Evolutionary conservation across 1,140 invertebrate genomes (phyloP), one percentile per base, ranked within the genome.

Genomic region (Pseudomyrmex concolor): DNA sequence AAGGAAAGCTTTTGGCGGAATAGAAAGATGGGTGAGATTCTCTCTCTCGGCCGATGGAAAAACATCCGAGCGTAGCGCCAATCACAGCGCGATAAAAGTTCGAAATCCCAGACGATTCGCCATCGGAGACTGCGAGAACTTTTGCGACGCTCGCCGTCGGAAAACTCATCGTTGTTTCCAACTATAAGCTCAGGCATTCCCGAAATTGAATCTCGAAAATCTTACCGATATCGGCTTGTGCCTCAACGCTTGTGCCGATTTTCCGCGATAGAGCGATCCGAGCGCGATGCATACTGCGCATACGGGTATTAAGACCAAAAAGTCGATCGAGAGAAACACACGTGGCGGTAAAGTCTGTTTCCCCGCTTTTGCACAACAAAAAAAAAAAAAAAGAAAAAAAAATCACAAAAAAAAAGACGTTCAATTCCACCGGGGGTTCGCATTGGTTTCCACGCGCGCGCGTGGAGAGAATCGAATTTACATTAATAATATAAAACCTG

Each of bases 141-240:
- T 88, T 78, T 76, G 34, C 87, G 70, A 82, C 83, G 55, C 71
- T 68, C 67, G 71, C 76, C 64, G 55, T 72, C 54, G 19, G 84
- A 76, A 89, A 89, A 86, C 84, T 88, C 87, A 81, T 88, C 84
- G 74, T 86, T 89, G 87, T 89, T 89, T 89, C 86, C 86, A 89
- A 89, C 86, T 89, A 83, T 89, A 89, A 89, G 87, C 87, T 85
- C 70, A 80, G 78, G 86, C 87, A 89, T 89, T 89, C 63, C 50
- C 60, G 57, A 78, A 88, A 89, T 89, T 89, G 86, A 89, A 89
- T 89, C 80, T 76, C 80, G 84, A 84, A 60, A 76, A 88, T 83
- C 86, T 89, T 88, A 80, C 77, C 84, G 86, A 89, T 88, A 88
- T 74, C 86, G 87, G 68, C 70, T 64, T 72, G 25, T 34, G 22